A percentile compares a stretch with the other conserved stretches of the same genome.
phyloP scores from a whole-genome alignment of 2,797 vertebrate genomes.

The Threskiornis aethiopicus region DNA sequence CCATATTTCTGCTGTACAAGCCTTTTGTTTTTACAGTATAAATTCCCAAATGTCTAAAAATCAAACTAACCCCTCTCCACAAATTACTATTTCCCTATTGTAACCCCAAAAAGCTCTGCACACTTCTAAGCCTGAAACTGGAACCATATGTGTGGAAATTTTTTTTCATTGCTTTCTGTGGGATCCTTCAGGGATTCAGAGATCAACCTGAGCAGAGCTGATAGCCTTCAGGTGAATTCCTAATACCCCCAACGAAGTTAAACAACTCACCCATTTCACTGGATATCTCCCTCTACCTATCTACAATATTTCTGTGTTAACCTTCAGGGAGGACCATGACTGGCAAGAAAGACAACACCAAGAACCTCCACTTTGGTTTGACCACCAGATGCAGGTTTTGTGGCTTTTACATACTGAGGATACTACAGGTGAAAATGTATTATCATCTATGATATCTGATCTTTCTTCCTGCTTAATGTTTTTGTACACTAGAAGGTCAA shows the following conservation, averaged over 20 bases:
- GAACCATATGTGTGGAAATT: neutral
- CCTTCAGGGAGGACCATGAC: neutral
- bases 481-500: neutral
- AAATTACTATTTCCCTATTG: neutral
- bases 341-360: neutral
- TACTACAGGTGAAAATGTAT: neutral
- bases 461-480: neutral
- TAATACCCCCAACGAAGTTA: neutral
- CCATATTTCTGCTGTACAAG: neutral
- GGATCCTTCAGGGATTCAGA: neutral
- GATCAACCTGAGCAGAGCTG: neutral
- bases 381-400: neutral
- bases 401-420: neutral
- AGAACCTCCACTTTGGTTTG: neutral
- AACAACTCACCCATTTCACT: neutral
- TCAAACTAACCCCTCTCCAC: rapidly evolving
- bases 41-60: neutral
- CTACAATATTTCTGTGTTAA: neutral
- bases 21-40: neutral
- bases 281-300: neutral
- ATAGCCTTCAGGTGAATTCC: neutral
- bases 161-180: neutral
- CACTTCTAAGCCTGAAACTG: neutral
- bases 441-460: neutral
- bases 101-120: neutral